Evolutionary conservation across 92 coral and sea anemone genomes (phyloP).

Genomic region (Virgularia gustaviana): DNA sequence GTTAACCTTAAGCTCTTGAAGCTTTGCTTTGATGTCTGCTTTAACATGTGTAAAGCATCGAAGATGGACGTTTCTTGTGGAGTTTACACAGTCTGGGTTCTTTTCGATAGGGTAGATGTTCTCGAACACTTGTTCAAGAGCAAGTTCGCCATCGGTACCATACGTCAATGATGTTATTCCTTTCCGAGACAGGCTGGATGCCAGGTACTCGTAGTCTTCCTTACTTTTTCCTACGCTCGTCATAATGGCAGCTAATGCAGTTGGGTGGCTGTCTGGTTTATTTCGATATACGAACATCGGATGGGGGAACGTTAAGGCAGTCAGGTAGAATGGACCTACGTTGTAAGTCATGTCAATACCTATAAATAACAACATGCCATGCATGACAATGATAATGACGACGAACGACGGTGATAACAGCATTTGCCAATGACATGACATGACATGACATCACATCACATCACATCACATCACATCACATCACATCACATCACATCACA

Average conservation of each 20-base stretch:
- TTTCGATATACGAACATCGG: conserved; percentile 55
- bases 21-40: conserved; percentile 26
- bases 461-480: too few relatives aligned
- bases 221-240: conserved; percentile 49
- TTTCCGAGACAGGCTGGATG: conserved; percentile 28
- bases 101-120: conserved; percentile 7
- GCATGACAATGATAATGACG: too few relatives aligned
- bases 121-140: conserved; percentile 45
- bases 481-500: too few relatives aligned
- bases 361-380: neutral
- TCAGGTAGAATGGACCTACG: conserved; percentile 57
- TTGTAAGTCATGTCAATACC: conserved; percentile 59
- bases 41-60: conserved; percentile 32
- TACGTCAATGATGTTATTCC: conserved; percentile 39
- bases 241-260: conserved; percentile 52
- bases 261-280: conserved; percentile 45
- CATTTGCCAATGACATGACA: too few relatives aligned
- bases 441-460: too few relatives aligned
- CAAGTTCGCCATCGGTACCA: conserved; percentile 54
- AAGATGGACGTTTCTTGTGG: conserved; percentile 28
- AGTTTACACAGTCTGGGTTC: too few relatives aligned
- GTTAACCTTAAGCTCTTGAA: conserved; percentile 9
- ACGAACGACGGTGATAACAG: too few relatives aligned
- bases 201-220: conserved; percentile 52
- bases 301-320: conserved; percentile 58